Base-by-base conservation (phyloP, 2,888 invertebrate species). In the Eubasilissa splendida region DNA sequence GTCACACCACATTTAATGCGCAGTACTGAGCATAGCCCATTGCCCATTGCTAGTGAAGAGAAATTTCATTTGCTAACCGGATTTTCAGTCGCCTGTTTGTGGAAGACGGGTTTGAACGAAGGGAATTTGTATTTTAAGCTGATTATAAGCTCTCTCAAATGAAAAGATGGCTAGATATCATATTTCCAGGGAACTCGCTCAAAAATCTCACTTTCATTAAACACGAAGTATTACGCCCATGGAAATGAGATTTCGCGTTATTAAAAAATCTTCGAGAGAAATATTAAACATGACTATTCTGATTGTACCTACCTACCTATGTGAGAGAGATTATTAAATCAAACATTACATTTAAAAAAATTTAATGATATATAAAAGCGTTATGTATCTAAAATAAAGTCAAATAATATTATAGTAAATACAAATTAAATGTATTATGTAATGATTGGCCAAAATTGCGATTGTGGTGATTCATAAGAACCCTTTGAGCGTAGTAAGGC, bases 191-290 rank as follows among this genome's bases (percentile, higher is more conserved):
- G 11, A 50, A 50, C 22, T 52, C 70, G 42, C 53, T 52, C 70
- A 70, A 70, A 70, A 70, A 70, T 70, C 70, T 53, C 52, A 52
- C 70, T 70, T 70, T 70, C 53, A 70, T 70, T 70, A 70, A 70
- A 70, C 22, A 70, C 52, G 14, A 50, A 53, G 53, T 53, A 54
- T 54, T 50, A 70, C 52, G 42, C 42, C 42, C 70, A 9, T 54
- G 54, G 53, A 70, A 70, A 70, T 70, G 70, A 70, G 70, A 52
- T 70, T 70, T 53, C 22, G 70, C 11, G 10, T 53, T 52, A 70
- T 50, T 53, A 53, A 70, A 70, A 33, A 63, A 63, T 9, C 63
- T 63, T 63, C 63, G 22, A 31, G 12, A 42, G 3, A 42, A 33
- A 33, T 12, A 63, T 63, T 33, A 33, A 11, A 63, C 11, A 63